Percentiles rank a stretch among this genome's conserved stretches.
These are phyloP conservation scores for Herpailurus yagouaroundi DNA, from an alignment of 2,113 vertebrate species.

Conservation along the genomic window DNA sequence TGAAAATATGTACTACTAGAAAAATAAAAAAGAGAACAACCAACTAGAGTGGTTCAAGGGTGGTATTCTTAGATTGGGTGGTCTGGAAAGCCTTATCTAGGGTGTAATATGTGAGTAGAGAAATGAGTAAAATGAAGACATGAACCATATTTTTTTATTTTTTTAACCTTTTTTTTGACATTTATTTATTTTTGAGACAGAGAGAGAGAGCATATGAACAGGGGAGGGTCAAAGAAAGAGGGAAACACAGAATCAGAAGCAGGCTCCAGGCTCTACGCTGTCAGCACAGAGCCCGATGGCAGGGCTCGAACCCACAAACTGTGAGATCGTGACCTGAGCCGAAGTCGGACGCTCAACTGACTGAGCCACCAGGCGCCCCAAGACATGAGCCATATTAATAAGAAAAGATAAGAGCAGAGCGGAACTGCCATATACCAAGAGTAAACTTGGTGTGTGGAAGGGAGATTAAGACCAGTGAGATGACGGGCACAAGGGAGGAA, in stretches of 20 bases:
- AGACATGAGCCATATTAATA: not conserved
- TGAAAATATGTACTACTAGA: not conserved
- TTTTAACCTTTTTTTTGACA: no score
- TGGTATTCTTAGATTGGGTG: not conserved
- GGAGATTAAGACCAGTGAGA: not conserved
- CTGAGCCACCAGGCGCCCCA: not conserved
- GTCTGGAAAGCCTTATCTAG: not conserved
- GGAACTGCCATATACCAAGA: not conserved
- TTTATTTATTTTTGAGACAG: no score
- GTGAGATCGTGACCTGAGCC: no score
- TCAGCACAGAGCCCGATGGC: no score
- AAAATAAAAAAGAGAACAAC: not conserved
- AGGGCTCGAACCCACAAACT: no score
- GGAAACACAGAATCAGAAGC: no score
- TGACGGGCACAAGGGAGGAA: not conserved
- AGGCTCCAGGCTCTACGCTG: no score
- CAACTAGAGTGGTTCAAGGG: not conserved
- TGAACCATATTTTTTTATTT: not conserved
- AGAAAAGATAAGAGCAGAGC: not conserved
- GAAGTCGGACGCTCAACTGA: no score
- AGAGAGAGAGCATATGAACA: no score
- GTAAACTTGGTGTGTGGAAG: not conserved
- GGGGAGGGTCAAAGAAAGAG: no score
- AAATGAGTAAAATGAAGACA: not conserved
- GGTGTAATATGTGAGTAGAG: not conserved